Evolutionary conservation across 2,797 vertebrate species (phyloP).

Genomic region (Neomorphus geoffroyi): DNA sequence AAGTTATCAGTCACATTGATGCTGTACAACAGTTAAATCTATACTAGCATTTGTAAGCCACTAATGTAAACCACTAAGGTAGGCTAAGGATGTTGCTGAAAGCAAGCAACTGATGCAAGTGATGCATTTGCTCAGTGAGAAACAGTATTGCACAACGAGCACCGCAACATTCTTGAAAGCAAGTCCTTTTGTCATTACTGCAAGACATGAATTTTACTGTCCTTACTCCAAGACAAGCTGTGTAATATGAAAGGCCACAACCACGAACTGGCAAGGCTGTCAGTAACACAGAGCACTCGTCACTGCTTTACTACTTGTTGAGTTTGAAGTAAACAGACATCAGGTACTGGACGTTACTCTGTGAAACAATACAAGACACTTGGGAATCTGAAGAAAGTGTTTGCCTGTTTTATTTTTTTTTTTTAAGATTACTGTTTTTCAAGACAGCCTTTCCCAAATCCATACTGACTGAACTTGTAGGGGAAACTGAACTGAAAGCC

Average conservation of each 20-base stretch:
- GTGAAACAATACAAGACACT: neutral
- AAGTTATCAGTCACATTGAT: neutral
- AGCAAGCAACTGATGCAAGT: neutral
- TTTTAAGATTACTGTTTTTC: neutral
- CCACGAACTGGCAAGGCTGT: neutral
- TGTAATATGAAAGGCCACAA: neutral
- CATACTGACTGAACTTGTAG: neutral
- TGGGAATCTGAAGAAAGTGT: neutral
- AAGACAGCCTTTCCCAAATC: neutral
- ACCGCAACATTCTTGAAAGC: neutral
- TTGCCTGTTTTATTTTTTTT: neutral
- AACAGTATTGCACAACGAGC: neutral
- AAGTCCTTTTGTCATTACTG: neutral
- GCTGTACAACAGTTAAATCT: neutral
- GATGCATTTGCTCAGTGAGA: neutral
- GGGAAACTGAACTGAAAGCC: neutral
- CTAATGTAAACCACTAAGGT: neutral
- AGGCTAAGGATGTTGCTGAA: neutral
- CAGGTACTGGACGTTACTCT: neutral
- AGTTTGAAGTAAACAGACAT: neutral
- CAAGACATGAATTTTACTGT: neutral
- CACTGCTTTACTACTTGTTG: neutral
- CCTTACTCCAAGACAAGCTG: neutral
- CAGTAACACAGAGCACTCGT: neutral
- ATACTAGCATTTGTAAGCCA: neutral